These are phyloP conservation scores for Spisula solida DNA, from an alignment of 2,888 invertebrate genomes.

Conservation along the genomic window DNA sequence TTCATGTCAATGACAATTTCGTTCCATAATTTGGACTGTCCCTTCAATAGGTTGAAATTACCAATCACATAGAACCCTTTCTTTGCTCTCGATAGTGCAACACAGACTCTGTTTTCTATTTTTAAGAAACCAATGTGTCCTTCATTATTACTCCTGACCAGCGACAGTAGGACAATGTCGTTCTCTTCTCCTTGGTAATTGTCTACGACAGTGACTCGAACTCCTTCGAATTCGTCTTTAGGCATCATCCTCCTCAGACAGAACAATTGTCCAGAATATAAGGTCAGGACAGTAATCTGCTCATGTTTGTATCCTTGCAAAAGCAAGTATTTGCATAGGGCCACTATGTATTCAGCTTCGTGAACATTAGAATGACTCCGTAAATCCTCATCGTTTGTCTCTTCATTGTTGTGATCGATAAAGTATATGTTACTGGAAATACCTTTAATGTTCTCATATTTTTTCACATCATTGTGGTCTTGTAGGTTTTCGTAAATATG, in stretches of 20 bases:
- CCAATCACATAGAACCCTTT: slow-evolving; percentile 85
- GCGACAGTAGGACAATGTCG: slow-evolving; percentile 86
- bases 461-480: slow-evolving; percentile 79
- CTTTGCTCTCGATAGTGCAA: slow-evolving; percentile 85
- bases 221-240: slow-evolving; percentile 76
- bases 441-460: slow-evolving; percentile 78
- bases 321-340: slow-evolving; percentile 80
- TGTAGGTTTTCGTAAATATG: slow-evolving; percentile 73
- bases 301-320: slow-evolving; percentile 81
- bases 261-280: slow-evolving; percentile 84
- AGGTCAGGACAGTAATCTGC: slow-evolving; percentile 83
- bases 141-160: slow-evolving; percentile 86
- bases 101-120: slow-evolving; percentile 84
- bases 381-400: slow-evolving; percentile 79
- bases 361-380: slow-evolving; percentile 80
- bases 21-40: slow-evolving; percentile 66
- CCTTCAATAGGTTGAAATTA: slow-evolving; percentile 75
- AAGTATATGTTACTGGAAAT: slow-evolving; percentile 81
- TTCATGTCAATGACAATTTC: slow-evolving; percentile 66
- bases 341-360: slow-evolving; percentile 82
- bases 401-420: slow-evolving; percentile 79
- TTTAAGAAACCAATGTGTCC: slow-evolving; percentile 83
- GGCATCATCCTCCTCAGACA: slow-evolving; percentile 77
- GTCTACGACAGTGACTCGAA: slow-evolving; percentile 84
- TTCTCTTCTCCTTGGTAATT: slow-evolving; percentile 87